Evolutionary conservation across 1,140 invertebrate species (phyloP), one percentile per base, ranked within the genome.

Genomic region (Caenorhabditis elegans): DNA sequence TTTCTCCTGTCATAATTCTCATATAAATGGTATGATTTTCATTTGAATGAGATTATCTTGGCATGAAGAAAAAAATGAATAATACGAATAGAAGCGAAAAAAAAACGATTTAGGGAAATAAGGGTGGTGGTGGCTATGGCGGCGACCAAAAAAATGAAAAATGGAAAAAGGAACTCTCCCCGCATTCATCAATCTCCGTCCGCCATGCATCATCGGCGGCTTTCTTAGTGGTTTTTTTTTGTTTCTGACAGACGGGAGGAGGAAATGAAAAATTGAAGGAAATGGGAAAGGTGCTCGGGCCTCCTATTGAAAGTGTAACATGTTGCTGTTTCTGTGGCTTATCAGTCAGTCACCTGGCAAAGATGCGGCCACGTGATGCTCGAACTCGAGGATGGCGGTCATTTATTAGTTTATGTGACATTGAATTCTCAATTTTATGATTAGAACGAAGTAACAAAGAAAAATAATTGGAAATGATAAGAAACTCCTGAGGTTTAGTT

Each of bases 271-370:
- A 17, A 60, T 4, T 26, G 34, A 17, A 70, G 34, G 17, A 39
- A 19, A 19, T 8, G 53, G 24, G 22, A n/a, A 55, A 55, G 26
- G 34, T 70, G 60, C 60, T 70, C 60, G 19, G 15, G 4, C n/a
- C n/a, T 22, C 34, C 5, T 70, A 70, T 39, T 70, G 60, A 70
- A 39, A 70, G 60, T 70, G 60, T 70, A 70, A 70, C 39, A 24
- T 70, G 60, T 70, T 70, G 34, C 31, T 70, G 60, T 70, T 70
- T 70, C 60, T 39, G 34, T 39, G 26, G 34, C 34, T 70, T 70
- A 70, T 70, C 60, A 70, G 60, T 70, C 60, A 43, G 60, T 70
- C 60, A 43, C 60, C 60, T 70, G 60, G 60, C 11, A n/a, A 70
- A 17, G 15, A 43, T 5, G 15, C 39, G 22, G n/a, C 60, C 60